Evolutionary conservation across 1,140 invertebrate species (phyloP), one percentile per base, ranked within the genome.

Genomic region (Linepithema humile): DNA sequence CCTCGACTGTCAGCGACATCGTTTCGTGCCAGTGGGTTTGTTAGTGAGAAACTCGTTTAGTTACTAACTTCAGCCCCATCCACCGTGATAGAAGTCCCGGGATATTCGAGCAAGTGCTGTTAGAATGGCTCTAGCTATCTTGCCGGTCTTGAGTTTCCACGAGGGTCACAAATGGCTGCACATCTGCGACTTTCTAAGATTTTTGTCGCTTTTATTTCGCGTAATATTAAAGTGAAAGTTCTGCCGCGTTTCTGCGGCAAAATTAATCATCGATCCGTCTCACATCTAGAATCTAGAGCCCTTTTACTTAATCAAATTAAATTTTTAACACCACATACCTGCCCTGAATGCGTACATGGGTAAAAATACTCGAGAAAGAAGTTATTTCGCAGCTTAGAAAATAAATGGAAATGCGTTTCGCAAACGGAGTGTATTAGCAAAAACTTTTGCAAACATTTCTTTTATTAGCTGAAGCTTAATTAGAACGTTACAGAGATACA

Each of bases 1-100:
- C 87, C 88, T 80, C 85, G 85, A 87, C 78, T 87, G 85, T 89
- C 88, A 89, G 65, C 82, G 82, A 85, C 85, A 88, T 86, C 87
- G 83, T 89, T 91, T 90, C 90, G 86, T 82, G 65, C 85, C 87
- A 88, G 69, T 89, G 86, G 88, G 88, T 91, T 90, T 89, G 89
- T 91, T 91, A 91, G 89, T 82, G 85, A 89, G 85, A 89, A 90
- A 91, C 90, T 91, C 89, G 88, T 91, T 91, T 87, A 88, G 89
- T 88, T 90, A 83, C 73, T 80, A 91, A 91, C 89, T 90, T 90
- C 57, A 55, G 23, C 74, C 40, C 62, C 74, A 74, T 75, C 87
- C 84, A 84, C 84, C 55, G 40, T 75, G 67, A 86, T 84, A 85
- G 55, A 88, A 85, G 85, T 90, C 86, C 65, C 35, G 40, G 88